Evolutionary conservation across 2,888 invertebrate species (phyloP).

Genomic region (Nomada ruficornis): DNA sequence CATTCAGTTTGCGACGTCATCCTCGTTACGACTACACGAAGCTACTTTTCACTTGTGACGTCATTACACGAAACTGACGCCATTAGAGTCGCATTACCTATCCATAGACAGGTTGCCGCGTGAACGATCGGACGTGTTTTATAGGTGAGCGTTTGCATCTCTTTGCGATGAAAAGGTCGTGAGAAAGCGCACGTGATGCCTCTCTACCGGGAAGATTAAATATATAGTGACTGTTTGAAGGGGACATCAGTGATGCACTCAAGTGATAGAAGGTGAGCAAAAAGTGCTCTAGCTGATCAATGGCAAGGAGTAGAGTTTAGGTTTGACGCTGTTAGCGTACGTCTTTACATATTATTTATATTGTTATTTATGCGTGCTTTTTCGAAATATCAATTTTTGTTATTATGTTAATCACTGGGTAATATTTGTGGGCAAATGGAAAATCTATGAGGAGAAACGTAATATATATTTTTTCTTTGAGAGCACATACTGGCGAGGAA

Average conservation of each 20-base stretch:
- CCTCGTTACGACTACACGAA: slow-evolving; percentile 14
- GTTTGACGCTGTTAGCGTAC: neutral
- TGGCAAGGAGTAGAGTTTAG: neutral
- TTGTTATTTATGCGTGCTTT: too few species aligned
- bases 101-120: slow-evolving; percentile 12
- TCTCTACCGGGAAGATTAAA: slow-evolving; percentile 32
- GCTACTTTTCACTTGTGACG: slow-evolving; percentile 45
- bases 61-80: slow-evolving; percentile 21
- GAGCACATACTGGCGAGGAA: too few species aligned
- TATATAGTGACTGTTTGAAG: slow-evolving; percentile 39
- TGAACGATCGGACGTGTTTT: neutral
- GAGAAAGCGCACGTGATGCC: slow-evolving; percentile 54
- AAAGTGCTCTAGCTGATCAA: neutral
- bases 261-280: neutral
- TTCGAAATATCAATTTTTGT: too few species aligned
- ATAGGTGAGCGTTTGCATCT: neutral
- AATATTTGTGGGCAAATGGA: too few species aligned
- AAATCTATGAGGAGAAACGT: too few species aligned
- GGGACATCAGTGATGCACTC: slow-evolving; percentile 3
- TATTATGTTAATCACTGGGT: too few species aligned
- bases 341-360: neutral
- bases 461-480: too few species aligned
- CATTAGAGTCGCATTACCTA: too few species aligned
- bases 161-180: slow-evolving; percentile 59
- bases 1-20: slow-evolving; percentile 47